Evolutionary conservation across 2,113 vertebrate genomes (phyloP), one percentile per base, ranked within the genome.

Genomic region (Notarius lentiginosus): DNA sequence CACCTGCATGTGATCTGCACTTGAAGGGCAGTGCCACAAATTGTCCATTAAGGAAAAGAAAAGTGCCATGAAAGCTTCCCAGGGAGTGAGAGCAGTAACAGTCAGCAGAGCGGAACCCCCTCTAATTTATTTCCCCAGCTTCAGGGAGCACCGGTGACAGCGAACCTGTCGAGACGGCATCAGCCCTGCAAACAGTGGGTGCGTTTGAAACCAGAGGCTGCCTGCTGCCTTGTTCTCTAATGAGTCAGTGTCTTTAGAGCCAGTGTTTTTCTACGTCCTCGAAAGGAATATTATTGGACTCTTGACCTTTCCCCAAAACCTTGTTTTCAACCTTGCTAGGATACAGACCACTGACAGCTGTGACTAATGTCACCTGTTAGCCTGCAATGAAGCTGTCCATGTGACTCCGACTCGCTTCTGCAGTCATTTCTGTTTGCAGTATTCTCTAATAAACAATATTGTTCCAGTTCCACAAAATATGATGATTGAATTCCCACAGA

Each of bases 51-150:
- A 89, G 85, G 70, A 87, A 85, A 77, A 88, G 81, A 87, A 85
- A 88, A 87, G 84, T 84, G 88, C 68, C 85, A 79, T 85, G 89
- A 90, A 90, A 87, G 86, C 87, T 90, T 90, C 85, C 56, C 61
- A 81, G 86, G 84, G 90, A 90, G 73, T 58, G 30, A 61, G 86
- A 79, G 70, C 81, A 41, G 86, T 86, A 89, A 65, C 83, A 90
- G 87, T 87, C 86, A 89, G 87, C 90, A 85, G 89, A 91, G 87
- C 84, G 85, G 84, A 91, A 90, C 89, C 73, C 73, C 79, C 87
- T 90, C 89, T 91, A 84, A 90, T 90, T 91, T 88, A 90, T 91
- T 89, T 90, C 85, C 49, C 47, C 20, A 82, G 80, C 68, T 87
- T 80, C 72, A 20, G 72, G 84, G 87, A 77, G 68, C 81, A 20